A percentile compares a stretch with the other conserved stretches of the same genome.
phyloP scores from a whole-genome alignment of 2,113 vertebrate species.

The Thalassoma bifasciatum region DNA sequence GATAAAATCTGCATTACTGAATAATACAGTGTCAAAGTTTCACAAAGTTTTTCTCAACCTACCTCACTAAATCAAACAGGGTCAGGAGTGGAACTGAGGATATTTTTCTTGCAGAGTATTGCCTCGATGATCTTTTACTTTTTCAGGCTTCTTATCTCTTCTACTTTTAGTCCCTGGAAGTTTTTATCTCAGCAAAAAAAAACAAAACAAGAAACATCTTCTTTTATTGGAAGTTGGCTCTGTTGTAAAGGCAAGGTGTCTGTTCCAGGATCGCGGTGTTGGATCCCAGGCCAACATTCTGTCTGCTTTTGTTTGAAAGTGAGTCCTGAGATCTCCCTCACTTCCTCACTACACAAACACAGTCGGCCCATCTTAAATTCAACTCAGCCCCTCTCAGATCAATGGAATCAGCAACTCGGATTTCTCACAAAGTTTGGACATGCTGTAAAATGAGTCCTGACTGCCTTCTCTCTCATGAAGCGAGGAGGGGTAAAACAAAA shows the following conservation, averaged over 20 bases:
- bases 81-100: background rate
- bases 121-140: conserved; percentile 23
- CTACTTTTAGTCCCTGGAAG: conserved; percentile 18
- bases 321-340: conserved; percentile 46
- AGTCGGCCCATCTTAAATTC: conserved; percentile 58
- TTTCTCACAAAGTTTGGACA: conserved; percentile 66
- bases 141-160: conserved; percentile 41
- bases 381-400: conserved; percentile 58
- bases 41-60: conserved; percentile 1
- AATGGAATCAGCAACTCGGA: conserved; percentile 57
- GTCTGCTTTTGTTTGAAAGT: conserved; percentile 58
- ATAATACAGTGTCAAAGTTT: conserved; percentile 7
- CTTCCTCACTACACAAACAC: conserved; percentile 53
- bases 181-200: conserved; percentile 50
- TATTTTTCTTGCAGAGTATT: conserved; percentile 29
- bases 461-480: conserved; percentile 30
- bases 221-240: conserved; percentile 37
- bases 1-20: conserved; percentile 33
- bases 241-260: conserved; percentile 30
- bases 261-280: conserved; percentile 40
- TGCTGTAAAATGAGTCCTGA: conserved; percentile 25
- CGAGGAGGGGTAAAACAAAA: conserved; percentile 12
- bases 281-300: conserved; percentile 47
- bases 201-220: conserved; percentile 49
- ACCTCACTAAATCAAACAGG: background rate